Conservation (phyloP, 1,140 invertebrate genomes). For the Pantala flavescens region DNA sequence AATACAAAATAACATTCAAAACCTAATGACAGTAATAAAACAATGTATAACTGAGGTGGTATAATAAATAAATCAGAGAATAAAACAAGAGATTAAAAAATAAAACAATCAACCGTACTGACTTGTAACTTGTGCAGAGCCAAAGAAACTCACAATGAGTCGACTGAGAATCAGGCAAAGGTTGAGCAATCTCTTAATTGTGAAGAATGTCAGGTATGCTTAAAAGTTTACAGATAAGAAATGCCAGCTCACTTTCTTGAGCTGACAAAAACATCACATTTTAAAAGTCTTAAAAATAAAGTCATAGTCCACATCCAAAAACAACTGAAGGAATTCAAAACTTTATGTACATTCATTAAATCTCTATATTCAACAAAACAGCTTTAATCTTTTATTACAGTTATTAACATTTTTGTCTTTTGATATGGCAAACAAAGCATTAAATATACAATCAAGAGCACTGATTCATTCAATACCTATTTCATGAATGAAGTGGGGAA, state of each 20-base stretch:
- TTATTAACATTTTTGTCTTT: neutral
- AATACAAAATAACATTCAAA: too few relatives aligned
- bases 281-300: neutral
- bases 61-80: too few relatives aligned
- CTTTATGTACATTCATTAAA: neutral
- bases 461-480: constrained; percentile 10
- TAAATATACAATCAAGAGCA: constrained; percentile 4
- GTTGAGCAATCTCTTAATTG: constrained; percentile 6
- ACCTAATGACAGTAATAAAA: too few relatives aligned
- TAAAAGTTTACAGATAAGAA: neutral
- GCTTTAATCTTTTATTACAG: neutral
- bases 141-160: neutral
- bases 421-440: constrained; percentile 1
- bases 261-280: neutral
- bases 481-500: constrained; percentile 1
- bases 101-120: too few relatives aligned
- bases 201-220: neutral
- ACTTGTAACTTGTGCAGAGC: too few relatives aligned
- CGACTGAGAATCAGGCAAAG: neutral
- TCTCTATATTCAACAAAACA: constrained; percentile 7
- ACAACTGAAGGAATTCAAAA: constrained; percentile 7
- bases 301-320: neutral
- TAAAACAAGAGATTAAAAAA: too few relatives aligned
- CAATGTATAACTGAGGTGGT: too few relatives aligned
- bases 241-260: neutral